Conservation (phyloP, 2,113 vertebrate species). For the Tychaedon coryphoeus region DNA sequence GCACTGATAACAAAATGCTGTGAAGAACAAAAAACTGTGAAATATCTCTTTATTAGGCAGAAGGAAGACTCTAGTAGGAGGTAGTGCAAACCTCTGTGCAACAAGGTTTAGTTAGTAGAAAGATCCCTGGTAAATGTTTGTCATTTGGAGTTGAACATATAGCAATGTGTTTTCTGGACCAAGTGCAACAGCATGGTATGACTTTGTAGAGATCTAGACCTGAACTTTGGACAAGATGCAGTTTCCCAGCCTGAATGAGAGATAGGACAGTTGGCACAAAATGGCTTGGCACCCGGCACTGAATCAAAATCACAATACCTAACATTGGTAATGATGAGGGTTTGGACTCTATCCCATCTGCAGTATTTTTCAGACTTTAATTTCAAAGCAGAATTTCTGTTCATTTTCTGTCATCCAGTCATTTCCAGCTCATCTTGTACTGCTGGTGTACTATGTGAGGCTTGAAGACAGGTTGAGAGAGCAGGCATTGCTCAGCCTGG, state of each 20-base stretch:
- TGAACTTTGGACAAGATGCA: not conserved
- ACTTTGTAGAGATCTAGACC: not conserved
- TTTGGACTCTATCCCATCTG: not conserved
- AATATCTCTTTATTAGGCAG: not conserved
- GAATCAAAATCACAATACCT: not conserved
- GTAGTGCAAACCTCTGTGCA: not conserved
- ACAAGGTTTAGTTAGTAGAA: not conserved
- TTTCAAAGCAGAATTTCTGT: not conserved
- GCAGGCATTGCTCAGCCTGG: rapidly evolving
- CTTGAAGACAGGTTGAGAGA: not conserved
- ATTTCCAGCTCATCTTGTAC: not conserved
- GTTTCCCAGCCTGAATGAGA: not conserved
- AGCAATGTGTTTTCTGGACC: not conserved
- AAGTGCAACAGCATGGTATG: not conserved
- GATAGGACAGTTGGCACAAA: not conserved
- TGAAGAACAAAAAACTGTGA: not conserved
- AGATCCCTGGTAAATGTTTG: not conserved
- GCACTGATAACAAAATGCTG: not conserved
- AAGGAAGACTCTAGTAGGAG: not conserved
- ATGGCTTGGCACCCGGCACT: not conserved
- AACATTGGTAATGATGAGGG: not conserved
- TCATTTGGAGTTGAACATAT: not conserved
- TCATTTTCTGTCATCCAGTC: not conserved
- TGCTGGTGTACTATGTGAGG: not conserved
- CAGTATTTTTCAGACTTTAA: not conserved